Conservation (phyloP, 1,140 invertebrate genomes). For the Mercenaria mercenaria region DNA sequence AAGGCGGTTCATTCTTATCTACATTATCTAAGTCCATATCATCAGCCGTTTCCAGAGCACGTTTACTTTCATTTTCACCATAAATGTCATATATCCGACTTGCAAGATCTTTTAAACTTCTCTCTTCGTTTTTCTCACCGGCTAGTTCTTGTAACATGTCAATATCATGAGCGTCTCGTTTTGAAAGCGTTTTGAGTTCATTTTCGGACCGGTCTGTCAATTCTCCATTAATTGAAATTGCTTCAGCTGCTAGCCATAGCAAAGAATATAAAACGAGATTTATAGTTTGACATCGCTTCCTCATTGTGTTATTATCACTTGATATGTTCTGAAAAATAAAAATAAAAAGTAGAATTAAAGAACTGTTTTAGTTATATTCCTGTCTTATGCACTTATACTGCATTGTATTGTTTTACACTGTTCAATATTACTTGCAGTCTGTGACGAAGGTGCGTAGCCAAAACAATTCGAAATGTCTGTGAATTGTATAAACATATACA, state of each 20-base stretch:
- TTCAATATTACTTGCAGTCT: too few relatives aligned
- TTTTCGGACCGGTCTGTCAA: constrained; percentile 26
- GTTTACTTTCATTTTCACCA: constrained; percentile 6
- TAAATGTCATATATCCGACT: neutral
- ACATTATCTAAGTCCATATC: neutral
- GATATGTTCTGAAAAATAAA: neutral
- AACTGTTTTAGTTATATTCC: too few relatives aligned
- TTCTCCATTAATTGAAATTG: neutral
- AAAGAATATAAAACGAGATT: neutral
- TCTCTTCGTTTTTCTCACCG: neutral
- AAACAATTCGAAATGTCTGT: too few relatives aligned
- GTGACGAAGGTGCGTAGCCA: too few relatives aligned
- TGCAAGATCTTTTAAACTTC: neutral
- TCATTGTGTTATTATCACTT: neutral
- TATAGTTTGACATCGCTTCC: neutral
- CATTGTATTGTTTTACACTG: too few relatives aligned
- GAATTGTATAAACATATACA: too few relatives aligned
- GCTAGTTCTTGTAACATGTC: neutral
- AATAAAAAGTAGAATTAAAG: too few relatives aligned
- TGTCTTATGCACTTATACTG: too few relatives aligned
- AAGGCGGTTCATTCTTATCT: neutral
- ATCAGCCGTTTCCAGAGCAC: neutral
- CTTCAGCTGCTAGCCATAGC: neutral
- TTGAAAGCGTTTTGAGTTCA: constrained; percentile 25
- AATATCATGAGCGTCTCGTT: constrained; percentile 17